Base-by-base conservation (phyloP, 2,888 invertebrate species). In the Chymomyza amoena region DNA sequence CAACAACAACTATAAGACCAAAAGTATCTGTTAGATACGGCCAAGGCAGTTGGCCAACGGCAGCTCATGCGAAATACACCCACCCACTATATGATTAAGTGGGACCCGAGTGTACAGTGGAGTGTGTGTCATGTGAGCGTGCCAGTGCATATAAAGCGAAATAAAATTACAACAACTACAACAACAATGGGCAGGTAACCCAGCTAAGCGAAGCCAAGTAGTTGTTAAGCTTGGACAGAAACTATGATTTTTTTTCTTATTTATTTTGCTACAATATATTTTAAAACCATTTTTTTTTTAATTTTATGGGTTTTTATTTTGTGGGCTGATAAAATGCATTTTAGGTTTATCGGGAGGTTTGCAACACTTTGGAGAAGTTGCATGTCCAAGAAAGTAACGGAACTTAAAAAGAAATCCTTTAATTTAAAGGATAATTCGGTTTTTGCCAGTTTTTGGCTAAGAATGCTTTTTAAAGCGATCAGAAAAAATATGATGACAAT, bases 31-130 rank as follows among this genome's bases (percentile, higher is more conserved):
- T 10, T 45, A 45, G 39, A 45, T 45, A 45, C 28, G 59, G 63
- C 59, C 18, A 66, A 32, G 60, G 73, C 67, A 73, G 78, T 81
- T 87, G 78, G 81, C 80, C 74, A 87, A 80, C 87, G 79, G 78
- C 80, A 66, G 72, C 85, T 70, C 78, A 83, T 87, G 82, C 78
- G 80, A 77, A 84, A 81, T 54, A 16, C 54, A 81, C 75, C 78
- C 84, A 87, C 80, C 87, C 88, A 88, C 89, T 88, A 85, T 83
- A 84, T 89, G 87, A 88, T 88, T 88, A 88, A 89, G 79, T 88
- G 87, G 84, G 32, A 57, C 62, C 72, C 82, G 84, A 79, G 39
- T 45, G 39, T 45, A 32, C 7, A 4, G 32, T 45, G 39, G 39
- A 45, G 39, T 45, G 39, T 45, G 39, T 45, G 39, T 45, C 76